Percentiles rank a stretch among this genome's conserved stretches.
Evolutionary conservation across 2,113 vertebrate genomes (phyloP).

Genomic region (Labeo catla): DNA sequence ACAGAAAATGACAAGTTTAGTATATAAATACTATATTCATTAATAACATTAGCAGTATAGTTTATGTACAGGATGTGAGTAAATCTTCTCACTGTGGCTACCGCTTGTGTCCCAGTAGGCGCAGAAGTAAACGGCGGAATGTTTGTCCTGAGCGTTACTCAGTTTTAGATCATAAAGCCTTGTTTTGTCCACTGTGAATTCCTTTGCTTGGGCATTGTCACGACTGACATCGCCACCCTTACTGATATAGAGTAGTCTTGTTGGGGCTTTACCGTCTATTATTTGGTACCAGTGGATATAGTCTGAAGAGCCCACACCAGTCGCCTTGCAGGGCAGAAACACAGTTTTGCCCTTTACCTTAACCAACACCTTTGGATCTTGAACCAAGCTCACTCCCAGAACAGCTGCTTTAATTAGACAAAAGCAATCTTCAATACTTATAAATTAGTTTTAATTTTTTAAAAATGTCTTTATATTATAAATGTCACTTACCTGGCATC

Average conservation of each 20-base stretch:
- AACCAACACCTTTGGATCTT: neutral
- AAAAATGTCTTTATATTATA: too few species aligned
- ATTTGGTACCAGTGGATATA: conserved; percentile 60
- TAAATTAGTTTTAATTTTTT: too few species aligned
- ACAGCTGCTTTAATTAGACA: neutral
- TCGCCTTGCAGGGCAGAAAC: neutral
- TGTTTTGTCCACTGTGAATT: conserved; percentile 27
- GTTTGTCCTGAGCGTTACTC: neutral
- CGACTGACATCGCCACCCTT: rapidly evolving
- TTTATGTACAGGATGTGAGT: conserved; percentile 22
- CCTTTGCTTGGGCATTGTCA: conserved; percentile 23
- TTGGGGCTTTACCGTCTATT: conserved; percentile 29
- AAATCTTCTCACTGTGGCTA: conserved; percentile 39
- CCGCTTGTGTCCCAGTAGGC: conserved; percentile 20
- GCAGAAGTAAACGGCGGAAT: conserved; percentile 46
- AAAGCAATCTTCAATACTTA: neutral
- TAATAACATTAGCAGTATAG: neutral
- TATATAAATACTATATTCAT: neutral
- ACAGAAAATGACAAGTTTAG: neutral
- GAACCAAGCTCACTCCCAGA: conserved; percentile 7
- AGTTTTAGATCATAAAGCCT: neutral
- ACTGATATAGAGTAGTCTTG: conserved; percentile 35
- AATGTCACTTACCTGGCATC: conserved; percentile 21
- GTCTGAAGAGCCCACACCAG: neutral
- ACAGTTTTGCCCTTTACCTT: neutral